Evolutionary conservation across 53 echinoderm and acorn worm species (phyloP), one percentile per base, ranked within the genome.

Genomic region (Astropecten irregularis): DNA sequence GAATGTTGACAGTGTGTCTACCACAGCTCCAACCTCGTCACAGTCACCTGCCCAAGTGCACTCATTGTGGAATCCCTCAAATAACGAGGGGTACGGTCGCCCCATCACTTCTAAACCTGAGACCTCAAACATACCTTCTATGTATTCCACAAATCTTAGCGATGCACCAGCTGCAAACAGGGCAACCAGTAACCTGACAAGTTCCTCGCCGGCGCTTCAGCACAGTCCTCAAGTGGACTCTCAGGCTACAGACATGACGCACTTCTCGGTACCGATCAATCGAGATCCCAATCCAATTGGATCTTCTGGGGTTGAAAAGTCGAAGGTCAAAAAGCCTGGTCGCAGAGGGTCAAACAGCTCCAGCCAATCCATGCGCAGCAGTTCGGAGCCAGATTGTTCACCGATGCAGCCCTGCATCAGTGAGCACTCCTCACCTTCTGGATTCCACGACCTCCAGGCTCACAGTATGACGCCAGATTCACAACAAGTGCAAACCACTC

Each of bases 31-130:
- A 10, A 60, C 91, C 4, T 29, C 74, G 11, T 33, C 74, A 11
- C 69, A 57, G 15, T 61, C 76, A 9, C 48, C 82, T 25, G 55
- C 76, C 22, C 87, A 86, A 14, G 82, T 66, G 21, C 82, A 69
- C 34, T 67, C 87, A 0, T 55, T 91, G 14, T 91, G 91, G 91
- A 91, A 91, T 52, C 91, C 91, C 0, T 91, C 91, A 1, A 85
- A 61, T 14, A 72, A 71, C 16, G 85, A 79, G 10, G 79, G 44
- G 9, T 79, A 79, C 61, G 50, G 47, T 60, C 79, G 79, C 19
- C 47, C 79, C 11, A 62, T 21, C 23, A 44, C 30, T 4, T 46
- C 79, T 9, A 60, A 61, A 46, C 21, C 79, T 7, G 79, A 79
- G 15, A 62, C 56, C 31, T 27, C 61, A 14, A 56, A 40, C 76